Evolutionary conservation across 1,140 invertebrate species (phyloP).

Genomic region (Vanessa tameamea): DNA sequence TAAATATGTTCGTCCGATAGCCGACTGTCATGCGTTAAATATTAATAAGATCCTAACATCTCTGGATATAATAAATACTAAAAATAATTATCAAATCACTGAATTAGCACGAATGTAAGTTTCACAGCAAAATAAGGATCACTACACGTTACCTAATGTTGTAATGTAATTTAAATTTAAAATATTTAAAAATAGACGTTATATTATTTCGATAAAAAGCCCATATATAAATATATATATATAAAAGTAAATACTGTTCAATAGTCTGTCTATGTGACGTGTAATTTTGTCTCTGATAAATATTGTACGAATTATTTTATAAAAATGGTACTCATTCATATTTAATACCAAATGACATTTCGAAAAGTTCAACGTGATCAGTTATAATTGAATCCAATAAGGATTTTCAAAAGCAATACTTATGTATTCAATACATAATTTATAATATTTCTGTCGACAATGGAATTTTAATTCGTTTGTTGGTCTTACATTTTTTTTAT

Average conservation of each 20-base stretch:
- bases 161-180: constrained; percentile 17
- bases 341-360: constrained; percentile 12
- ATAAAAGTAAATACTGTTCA: background rate
- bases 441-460: no score
- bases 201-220: constrained; percentile 17
- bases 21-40: background rate
- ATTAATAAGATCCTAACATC: background rate
- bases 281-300: background rate
- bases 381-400: background rate
- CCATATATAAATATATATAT: constrained; percentile 13
- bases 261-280: constrained; percentile 7
- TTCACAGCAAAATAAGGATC: constrained; percentile 12
- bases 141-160: background rate
- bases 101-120: background rate
- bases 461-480: no score
- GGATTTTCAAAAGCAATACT: background rate
- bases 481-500: no score
- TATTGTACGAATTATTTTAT: background rate
- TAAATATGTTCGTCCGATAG: background rate
- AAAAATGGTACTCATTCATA: background rate
- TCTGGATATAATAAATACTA: background rate
- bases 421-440: no score
- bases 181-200: constrained; percentile 19
- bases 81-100: background rate
- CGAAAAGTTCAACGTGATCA: background rate